A percentile compares a stretch with the other conserved stretches of the same genome.
These are phyloP conservation scores for Papilio gigon DNA, from an alignment of 2,888 invertebrate species.

Conservation along the genomic window DNA sequence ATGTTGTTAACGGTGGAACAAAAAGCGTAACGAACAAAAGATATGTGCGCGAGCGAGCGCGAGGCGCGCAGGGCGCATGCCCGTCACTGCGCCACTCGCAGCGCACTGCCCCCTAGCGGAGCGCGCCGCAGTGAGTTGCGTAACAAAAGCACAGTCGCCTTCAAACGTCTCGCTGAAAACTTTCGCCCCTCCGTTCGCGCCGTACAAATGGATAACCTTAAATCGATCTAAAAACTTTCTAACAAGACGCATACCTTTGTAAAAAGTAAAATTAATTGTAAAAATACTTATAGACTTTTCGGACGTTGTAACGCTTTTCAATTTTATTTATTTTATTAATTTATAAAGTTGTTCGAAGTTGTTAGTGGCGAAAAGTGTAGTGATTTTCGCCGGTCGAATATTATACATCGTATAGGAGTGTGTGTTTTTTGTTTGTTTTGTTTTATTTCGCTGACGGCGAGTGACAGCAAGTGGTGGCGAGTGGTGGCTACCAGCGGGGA, in stretches of 20 bases:
- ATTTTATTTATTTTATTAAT: slow-evolving; percentile 52
- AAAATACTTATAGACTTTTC: slow-evolving; percentile 47
- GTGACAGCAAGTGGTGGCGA: slow-evolving; percentile 65
- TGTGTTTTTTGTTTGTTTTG: slow-evolving; percentile 74
- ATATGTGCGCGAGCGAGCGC: slow-evolving; percentile 37
- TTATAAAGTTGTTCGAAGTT: slow-evolving; percentile 65
- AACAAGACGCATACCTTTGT: slow-evolving; percentile 62
- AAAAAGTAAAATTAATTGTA: slow-evolving; percentile 48
- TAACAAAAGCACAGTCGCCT: slow-evolving; percentile 80
- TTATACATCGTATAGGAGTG: slow-evolving; percentile 62
- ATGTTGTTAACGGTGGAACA: slow-evolving; percentile 42
- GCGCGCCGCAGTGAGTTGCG: slow-evolving; percentile 79
- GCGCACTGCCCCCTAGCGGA: slow-evolving; percentile 80
- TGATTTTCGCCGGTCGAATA: slow-evolving; percentile 66
- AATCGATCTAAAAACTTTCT: slow-evolving; percentile 75
- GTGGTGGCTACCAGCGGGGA: slow-evolving; percentile 62
- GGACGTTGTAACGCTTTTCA: slow-evolving; percentile 51
- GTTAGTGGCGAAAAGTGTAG: slow-evolving; percentile 66
- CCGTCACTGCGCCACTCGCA: slow-evolving; percentile 79
- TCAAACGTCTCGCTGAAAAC: slow-evolving; percentile 74
- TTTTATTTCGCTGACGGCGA: slow-evolving; percentile 71
- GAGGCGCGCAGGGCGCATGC: slow-evolving; percentile 72
- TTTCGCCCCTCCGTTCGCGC: slow-evolving; percentile 69
- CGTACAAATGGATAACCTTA: slow-evolving; percentile 69
- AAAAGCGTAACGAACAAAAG: slow-evolving; percentile 47